A percentile compares a stretch with the other conserved stretches of the same genome.
These are phyloP conservation scores for Echinops telfairi DNA, from an alignment of 2,113 vertebrate genomes.

Conservation along the genomic window DNA sequence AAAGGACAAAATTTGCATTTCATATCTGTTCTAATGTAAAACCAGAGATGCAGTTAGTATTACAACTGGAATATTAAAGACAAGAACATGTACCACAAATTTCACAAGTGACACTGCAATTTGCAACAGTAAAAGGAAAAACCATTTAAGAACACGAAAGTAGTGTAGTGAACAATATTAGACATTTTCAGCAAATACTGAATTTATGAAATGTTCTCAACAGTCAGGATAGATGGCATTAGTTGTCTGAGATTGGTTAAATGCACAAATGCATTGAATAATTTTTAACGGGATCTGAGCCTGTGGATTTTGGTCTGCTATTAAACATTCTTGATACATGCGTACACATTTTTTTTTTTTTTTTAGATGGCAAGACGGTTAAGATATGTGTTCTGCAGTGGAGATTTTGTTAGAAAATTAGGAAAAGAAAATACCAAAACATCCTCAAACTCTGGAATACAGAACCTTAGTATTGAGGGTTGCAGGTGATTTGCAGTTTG, in stretches of 20 bases:
- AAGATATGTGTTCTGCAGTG: not conserved
- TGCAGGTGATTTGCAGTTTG: too few relatives aligned
- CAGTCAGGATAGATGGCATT: not conserved
- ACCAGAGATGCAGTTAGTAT: not conserved
- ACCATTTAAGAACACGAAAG: not conserved
- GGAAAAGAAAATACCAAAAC: not conserved
- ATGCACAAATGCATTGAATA: not conserved
- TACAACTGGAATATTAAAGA: not conserved
- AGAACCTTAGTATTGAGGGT: not conserved
- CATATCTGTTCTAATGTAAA: not conserved
- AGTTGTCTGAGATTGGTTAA: not conserved
- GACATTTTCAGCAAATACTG: not conserved
- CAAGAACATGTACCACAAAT: not conserved
- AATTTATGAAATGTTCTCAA: not conserved
- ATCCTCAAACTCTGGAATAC: not conserved
- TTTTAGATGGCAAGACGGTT: not conserved
- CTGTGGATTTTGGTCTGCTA: not conserved
- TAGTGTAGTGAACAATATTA: not conserved
- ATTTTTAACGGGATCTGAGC: not conserved
- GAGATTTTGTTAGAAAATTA: slow-evolving; percentile 18
- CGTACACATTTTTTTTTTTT: not conserved
- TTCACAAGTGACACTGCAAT: not conserved
- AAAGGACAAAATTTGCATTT: slow-evolving; percentile 16
- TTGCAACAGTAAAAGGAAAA: not conserved
- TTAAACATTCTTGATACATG: not conserved